Conservation (phyloP, 2,113 vertebrate species). For the Alligator sinensis region DNA sequence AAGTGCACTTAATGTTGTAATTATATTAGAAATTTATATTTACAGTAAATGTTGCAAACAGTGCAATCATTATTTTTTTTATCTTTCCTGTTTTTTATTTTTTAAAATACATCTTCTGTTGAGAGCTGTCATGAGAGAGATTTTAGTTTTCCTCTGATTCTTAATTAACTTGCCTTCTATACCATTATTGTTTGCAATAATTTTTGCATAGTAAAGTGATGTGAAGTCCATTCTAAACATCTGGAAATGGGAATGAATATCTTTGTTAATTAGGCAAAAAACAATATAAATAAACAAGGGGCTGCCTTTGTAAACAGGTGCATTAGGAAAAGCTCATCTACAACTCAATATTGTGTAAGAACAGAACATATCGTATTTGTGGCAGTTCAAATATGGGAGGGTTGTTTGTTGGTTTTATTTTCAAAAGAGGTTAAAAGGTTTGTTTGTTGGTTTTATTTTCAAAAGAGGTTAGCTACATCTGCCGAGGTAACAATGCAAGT, state of each 20-base stretch:
- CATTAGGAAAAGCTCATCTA: not conserved
- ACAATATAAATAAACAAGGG: conserved; percentile 3
- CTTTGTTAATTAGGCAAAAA: conserved; percentile 29
- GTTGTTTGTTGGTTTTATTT: not conserved
- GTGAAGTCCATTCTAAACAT: conserved; percentile 43
- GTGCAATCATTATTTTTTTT: not conserved
- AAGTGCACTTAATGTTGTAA: conserved; percentile 19
- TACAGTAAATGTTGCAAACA: not conserved
- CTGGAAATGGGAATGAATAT: conserved; percentile 24
- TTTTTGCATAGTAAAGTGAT: conserved; percentile 21
- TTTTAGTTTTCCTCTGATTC: conserved; percentile 1
- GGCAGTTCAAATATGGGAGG: not conserved
- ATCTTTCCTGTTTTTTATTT: not conserved
- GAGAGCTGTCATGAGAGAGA: not conserved
- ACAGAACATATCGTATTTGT: not conserved
- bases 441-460: not conserved
- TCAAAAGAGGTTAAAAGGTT: not conserved
- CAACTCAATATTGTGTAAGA: not conserved
- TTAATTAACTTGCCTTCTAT: conserved; percentile 51
- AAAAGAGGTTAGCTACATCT: not conserved
- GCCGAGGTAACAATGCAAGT: not conserved
- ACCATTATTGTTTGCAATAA: conserved; percentile 20
- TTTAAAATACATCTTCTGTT: not conserved
- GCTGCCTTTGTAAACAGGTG: conserved; percentile 11
- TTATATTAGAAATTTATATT: conserved; percentile 14